Base-by-base conservation (phyloP, 2,888 invertebrate species). In the Liposcelis brunnea region DNA sequence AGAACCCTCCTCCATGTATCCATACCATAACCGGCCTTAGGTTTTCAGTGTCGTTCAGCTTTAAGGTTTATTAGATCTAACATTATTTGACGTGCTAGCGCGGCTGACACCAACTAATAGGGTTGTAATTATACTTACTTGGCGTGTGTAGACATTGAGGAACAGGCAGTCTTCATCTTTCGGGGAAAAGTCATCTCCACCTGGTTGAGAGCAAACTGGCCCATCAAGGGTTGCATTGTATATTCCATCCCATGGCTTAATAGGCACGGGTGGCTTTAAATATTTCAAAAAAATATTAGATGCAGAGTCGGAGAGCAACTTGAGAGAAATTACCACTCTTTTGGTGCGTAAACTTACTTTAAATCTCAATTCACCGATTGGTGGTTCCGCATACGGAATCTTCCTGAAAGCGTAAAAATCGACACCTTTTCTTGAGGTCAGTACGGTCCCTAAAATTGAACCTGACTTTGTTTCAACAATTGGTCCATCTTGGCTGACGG, bases 361-460 rank as follows among this genome's bases (percentile, higher is more conserved):
- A 58, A 79, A 79, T 53, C 79, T 64, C 7, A 78, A 61, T 3
- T 72, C 62, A 10, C 67, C 72, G 2, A 77, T 35, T 1, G 79
- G 78, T 1, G 79, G 72, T 47, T 65, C 54, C 0, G 79, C 79
- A 54, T 71, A 79, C 0, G 78, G 79, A 38, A 79, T 65, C 2
- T 74, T 70, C 46, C 74, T 69, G 55, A 75, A 79, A 0, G 72
- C 74, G 0, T 70, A 61, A 53, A 46, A 45, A 7, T 43, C 12
- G n/a, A 36, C 34, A 7, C 49, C 49, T 19, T 33, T 42, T 19
- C 45, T 42, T 2, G 47, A 44, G 2, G 33, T 44, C 6, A 45
- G 8, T 14, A 18, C 12, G 7, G 44, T 48, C 2, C 48, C 49
- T 8, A 6, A 6, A 26, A 26, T 26, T 4, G 26, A 26, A 26